Evolutionary conservation across 2,113 vertebrate genomes (phyloP), one percentile per base, ranked within the genome.

Genomic region (Emydura subglobosa): DNA sequence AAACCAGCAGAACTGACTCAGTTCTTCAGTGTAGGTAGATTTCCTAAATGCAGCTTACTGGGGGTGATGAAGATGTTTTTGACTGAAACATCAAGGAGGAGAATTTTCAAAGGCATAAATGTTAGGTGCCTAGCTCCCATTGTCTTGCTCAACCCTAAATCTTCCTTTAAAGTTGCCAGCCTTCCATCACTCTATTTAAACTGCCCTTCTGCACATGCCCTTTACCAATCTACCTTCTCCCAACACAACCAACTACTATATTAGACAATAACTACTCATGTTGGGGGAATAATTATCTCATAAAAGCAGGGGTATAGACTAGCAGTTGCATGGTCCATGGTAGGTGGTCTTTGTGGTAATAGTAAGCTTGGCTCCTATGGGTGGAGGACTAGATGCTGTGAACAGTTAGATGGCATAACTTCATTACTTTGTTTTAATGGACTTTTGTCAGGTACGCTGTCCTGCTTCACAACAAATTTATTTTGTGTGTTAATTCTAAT

Each of bases 351-450:
- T 1, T 68, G 61, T n/a, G 17, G 1, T 85, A 31, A 86, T 82
- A 74, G 44, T 57, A 27, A 1, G 53, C 0, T 65, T n/a, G 7
- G 61, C 14, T 5, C 7, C 16, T 68, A 2, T n/a, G 6, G 22
- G 31, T 6, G 0, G 42, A 29, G 50, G 79, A 79, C 31, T 57
- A 14, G 4, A 80, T 22, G 13, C 27, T 3, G 2, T 81, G 49
- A 86, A 59, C 50, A 54, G 0, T 4, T 84, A n/a, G 80, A 34
- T 85, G 21, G 14, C 90, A 96, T 93, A 80, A 59, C 42, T 89
- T 93, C 1, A 27, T 87, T 92, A n/a, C 24, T 22, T 85, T 88
- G 47, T 49, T 86, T 95, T 91, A 72, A 21, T 49, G 53, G 68
- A 0, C 0, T 10, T 85, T 84, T 82, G 34, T 2, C 42, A 74